Base-by-base conservation (phyloP, 1,140 invertebrate genomes). In the Lerema accius region DNA sequence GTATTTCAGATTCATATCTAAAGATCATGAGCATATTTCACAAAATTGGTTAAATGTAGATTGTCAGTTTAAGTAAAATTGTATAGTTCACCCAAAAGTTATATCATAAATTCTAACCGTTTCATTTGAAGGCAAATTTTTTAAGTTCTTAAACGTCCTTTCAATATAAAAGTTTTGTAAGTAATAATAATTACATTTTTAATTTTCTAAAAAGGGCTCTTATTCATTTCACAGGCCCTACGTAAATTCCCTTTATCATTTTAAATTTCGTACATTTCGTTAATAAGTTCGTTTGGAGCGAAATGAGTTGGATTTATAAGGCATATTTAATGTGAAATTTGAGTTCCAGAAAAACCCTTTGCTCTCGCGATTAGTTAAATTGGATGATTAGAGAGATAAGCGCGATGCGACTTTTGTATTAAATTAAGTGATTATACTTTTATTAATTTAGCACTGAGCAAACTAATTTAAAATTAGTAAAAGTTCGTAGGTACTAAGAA, bases 321-420 rank as follows among this genome's bases (percentile, higher is more conserved):
- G 50, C 46, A 60, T 70, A 66, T 63, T 70, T 70, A 66, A 56
- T 63, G 51, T 59, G 64, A 70, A 60, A 63, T 63, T 63, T 58
- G 63, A 60, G 59, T 63, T 60, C 42, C 35, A 51, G 19, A 32
- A 43, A 56, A 43, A 13, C 13, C 19, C 17, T 26, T n/a, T n/a
- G 39, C 14, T 55, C 51, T 55, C 51, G 39, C 39, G 51, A 55
- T 55, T 55, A 43, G 3, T 32, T 32, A 55, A 50, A 51, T 17
- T 40, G 51, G 11, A 40, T 39, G 23, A 55, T 55, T 26, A 3
- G 23, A n/a, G 42, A 42, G 42, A 55, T 19, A 26, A 55, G 42
- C 19, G 26, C n/a, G 32, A 16, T 10, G 16, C n/a, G 11, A 42
- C 15, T n/a, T 11, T 26, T 14, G 11, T 6, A 14, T 55, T 42